phyloP scores from a whole-genome alignment of 2,113 vertebrate species.

The Thalassoma bifasciatum region DNA sequence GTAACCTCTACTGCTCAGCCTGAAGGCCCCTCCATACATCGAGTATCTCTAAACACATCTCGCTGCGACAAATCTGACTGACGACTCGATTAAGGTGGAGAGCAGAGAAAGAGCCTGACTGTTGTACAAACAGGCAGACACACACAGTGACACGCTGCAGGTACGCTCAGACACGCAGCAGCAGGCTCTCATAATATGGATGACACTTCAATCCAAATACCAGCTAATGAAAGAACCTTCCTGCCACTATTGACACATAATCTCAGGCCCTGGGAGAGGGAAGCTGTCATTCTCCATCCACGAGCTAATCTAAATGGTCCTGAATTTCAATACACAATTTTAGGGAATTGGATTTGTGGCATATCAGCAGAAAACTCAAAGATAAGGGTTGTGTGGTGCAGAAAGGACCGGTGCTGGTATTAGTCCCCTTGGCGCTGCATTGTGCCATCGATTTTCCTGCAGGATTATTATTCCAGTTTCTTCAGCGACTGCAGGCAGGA shows the following conservation, averaged over 20 bases:
- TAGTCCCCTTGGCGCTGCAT: conserved; percentile 61
- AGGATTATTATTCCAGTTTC: conserved; percentile 79
- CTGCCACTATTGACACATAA: conserved; percentile 68
- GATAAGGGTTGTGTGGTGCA: conserved; percentile 46
- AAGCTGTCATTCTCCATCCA: conserved; percentile 52
- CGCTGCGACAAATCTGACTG: conserved; percentile 20
- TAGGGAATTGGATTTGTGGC: conserved; percentile 74
- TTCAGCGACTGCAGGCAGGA: conserved; percentile 62
- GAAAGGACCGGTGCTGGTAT: conserved; percentile 49
- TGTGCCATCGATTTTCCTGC: conserved; percentile 76
- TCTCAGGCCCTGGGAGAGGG: conserved; percentile 54
- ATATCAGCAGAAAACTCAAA: conserved; percentile 70
- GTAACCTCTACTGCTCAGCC: not conserved
- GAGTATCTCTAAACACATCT: conserved; percentile 10
- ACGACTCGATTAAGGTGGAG: conserved; percentile 27
- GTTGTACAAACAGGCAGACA: conserved; percentile 14
- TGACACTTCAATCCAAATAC: conserved; percentile 70
- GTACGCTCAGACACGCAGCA: conserved; percentile 10
- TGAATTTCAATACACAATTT: conserved; percentile 76
- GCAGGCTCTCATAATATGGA: conserved; percentile 46
- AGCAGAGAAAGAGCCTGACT: too few species aligned
- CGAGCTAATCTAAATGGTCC: conserved; percentile 61
- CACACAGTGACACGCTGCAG: conserved; percentile 23
- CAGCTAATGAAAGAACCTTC: conserved; percentile 67
- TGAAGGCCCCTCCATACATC: not conserved